A percentile compares a stretch with the other conserved stretches of the same genome.
Conservation (phyloP, 1,140 invertebrate species). For the Penaeus vannamei region DNA sequence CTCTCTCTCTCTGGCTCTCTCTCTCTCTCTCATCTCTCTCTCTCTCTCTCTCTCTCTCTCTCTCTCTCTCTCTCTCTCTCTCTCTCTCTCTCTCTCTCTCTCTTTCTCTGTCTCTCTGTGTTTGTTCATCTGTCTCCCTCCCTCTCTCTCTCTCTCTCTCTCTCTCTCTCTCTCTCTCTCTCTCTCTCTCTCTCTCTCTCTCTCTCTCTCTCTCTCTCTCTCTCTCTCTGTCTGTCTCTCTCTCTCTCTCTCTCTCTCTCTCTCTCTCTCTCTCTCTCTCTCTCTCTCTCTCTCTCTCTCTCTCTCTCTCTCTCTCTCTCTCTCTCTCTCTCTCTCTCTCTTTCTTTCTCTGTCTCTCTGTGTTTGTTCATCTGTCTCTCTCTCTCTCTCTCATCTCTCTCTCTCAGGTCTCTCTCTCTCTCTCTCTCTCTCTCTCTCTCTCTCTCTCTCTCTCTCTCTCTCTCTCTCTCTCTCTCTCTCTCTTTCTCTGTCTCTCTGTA, state of each 20-base stretch:
- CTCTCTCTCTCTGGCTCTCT: not conserved
- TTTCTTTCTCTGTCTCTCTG: conserved; percentile 6
- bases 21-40: not conserved
- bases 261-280: conserved; percentile 11
- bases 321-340: conserved; percentile 11
- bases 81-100: not conserved
- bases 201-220: no score
- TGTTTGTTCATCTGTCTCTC: conserved; percentile 7
- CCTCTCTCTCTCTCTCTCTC: not conserved
- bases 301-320: conserved; percentile 11
- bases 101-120: not conserved
- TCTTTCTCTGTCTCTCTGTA: conserved; percentile 4
- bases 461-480: no score
- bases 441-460: no score
- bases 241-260: no score
- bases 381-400: conserved; percentile 11
- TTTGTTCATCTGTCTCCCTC: no score
- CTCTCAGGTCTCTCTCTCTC: conserved; percentile 10
- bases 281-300: conserved; percentile 11
- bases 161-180: not conserved
- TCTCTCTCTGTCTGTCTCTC: no score
- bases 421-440: conserved; percentile 2
- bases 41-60: not conserved
- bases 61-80: not conserved
- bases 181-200: no score